Conservation (phyloP, 2,888 invertebrate species). For the Andrena trimmerana region DNA sequence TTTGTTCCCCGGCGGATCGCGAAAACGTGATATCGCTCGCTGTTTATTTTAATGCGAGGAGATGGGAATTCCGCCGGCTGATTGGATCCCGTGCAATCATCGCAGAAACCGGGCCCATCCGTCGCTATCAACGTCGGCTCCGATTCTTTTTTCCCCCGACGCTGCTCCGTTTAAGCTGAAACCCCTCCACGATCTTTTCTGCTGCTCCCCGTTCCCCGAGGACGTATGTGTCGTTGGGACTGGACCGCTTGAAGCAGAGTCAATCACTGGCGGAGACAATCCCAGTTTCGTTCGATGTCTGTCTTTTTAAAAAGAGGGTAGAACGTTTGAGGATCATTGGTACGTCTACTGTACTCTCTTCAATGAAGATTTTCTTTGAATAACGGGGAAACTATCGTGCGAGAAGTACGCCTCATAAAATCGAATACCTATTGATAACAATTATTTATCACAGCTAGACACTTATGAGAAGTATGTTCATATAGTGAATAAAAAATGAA, state of each 20-base stretch:
- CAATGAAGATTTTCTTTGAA: not conserved
- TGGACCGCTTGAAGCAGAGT: not conserved
- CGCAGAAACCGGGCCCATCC: constrained; percentile 1
- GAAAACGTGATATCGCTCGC: constrained; percentile 7
- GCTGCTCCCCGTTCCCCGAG: too few relatives aligned
- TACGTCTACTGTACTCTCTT: not conserved
- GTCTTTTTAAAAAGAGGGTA: not conserved
- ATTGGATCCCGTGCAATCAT: constrained; percentile 18
- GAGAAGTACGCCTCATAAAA: not conserved
- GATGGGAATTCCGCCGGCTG: not conserved
- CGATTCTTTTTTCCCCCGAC: not conserved
- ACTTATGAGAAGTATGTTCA: too few relatives aligned
- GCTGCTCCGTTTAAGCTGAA: not conserved
- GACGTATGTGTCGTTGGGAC: not conserved
- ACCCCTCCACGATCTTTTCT: not conserved
- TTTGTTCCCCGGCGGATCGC: not conserved
- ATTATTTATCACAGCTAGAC: too few relatives aligned
- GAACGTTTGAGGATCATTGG: not conserved
- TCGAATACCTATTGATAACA: too few relatives aligned
- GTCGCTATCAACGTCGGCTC: not conserved
- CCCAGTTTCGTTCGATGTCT: not conserved
- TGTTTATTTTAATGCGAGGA: constrained; percentile 25
- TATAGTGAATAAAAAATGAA: too few relatives aligned
- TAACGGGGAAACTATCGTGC: not conserved
- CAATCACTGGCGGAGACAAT: not conserved